Base-by-base conservation (phyloP, 1,140 invertebrate species). In the Trichoplusia ni region DNA sequence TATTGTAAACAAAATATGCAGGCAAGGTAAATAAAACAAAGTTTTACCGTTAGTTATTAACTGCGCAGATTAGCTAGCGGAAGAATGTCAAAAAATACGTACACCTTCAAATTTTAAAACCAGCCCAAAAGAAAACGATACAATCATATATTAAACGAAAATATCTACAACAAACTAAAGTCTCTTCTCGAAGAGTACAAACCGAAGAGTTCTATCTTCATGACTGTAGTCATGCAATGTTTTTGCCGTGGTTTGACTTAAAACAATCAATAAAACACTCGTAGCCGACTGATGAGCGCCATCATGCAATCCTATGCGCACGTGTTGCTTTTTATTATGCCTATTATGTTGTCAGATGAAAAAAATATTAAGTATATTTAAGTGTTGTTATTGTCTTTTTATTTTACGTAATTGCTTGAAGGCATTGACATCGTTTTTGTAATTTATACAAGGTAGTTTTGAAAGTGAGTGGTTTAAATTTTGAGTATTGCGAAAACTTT, bases 321-420 rank as follows among this genome's bases (percentile, higher is more conserved):
- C 82, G 82, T 82, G 80, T 73, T 77, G 59, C 74, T 77, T 75
- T 81, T 77, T 82, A 73, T 81, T 71, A 72, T 66, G 68, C 62
- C 71, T 78, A 84, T 84, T 84, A 84, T 77, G 62, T 71, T 84
- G 82, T 84, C 82, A 81, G 73, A 70, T 66, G 53, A 69, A 60
- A 71, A 71, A 74, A 71, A 73, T 75, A 70, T 74, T 75, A 71
- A 67, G 60, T 73, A 65, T 51, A 47, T 74, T 65, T 68, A 77
- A 77, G 72, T 68, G 72, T 71, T 74, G 73, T 67, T 65, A 83
- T 83, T 83, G 79, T 81, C 71, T 69, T 69, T 77, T 71, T 65
- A n/a, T n/a, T 51, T 51, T 29, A 42, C 56, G 64, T 78, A 82
- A 77, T 77, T 69, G 67, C 54, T 58, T 31, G 29, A 61, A 67